These are phyloP conservation scores for Sebastes matsubarae DNA, from an alignment of 2,797 vertebrate species.

Conservation along the genomic window DNA sequence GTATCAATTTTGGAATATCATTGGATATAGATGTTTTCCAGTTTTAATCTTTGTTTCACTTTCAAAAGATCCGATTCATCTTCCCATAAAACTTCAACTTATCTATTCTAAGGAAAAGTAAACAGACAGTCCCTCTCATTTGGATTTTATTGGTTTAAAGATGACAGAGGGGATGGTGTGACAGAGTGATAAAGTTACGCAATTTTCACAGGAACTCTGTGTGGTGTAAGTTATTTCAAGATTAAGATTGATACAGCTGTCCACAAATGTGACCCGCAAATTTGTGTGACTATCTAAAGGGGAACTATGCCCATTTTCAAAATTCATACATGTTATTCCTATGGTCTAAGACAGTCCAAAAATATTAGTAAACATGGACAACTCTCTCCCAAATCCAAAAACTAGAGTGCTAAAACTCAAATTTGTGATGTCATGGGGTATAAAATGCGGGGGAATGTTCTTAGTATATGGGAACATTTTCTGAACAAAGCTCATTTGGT, in stretches of 20 bases:
- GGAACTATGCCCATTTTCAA: too few relatives aligned
- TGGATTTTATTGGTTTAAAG: background rate
- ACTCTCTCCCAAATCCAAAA: too few relatives aligned
- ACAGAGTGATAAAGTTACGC: background rate
- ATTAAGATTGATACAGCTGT: too few relatives aligned
- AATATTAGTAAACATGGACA: too few relatives aligned
- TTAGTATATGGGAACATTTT: too few relatives aligned
- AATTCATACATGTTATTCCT: too few relatives aligned
- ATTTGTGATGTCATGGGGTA: too few relatives aligned
- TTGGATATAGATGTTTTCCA: background rate
- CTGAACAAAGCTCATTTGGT: too few relatives aligned
- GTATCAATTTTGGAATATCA: background rate
- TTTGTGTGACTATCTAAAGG: background rate
- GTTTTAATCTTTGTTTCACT: background rate
- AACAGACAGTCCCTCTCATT: background rate
- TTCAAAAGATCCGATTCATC: background rate
- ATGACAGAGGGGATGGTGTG: background rate
- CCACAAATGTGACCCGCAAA: background rate
- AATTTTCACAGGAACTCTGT: background rate
- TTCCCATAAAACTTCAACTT: background rate
- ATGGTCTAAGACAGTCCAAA: too few relatives aligned
- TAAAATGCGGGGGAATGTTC: too few relatives aligned
- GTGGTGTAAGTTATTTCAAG: background rate
- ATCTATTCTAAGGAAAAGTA: background rate
- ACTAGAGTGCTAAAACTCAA: fast-evolving